Evolutionary conservation across 1,140 invertebrate genomes (phyloP).

Genomic region (Drosophila sechellia): DNA sequence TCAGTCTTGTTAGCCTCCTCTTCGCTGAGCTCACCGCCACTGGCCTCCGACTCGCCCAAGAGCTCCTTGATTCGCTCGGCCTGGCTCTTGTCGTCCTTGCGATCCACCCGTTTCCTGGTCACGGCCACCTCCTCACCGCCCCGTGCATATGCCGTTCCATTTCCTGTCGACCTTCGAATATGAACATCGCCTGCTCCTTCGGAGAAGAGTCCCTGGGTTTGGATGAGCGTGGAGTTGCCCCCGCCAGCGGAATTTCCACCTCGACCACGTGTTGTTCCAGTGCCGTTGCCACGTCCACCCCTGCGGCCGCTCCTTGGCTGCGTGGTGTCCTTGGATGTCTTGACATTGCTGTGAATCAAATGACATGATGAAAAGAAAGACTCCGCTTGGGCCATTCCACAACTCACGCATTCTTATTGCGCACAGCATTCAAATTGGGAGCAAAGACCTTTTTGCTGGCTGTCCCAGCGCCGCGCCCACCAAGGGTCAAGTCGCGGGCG

Average conservation of each 20-base stretch:
- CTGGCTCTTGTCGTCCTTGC: conserved; percentile 62
- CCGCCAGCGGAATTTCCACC: conserved; percentile 45
- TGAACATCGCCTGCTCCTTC: conserved; percentile 75
- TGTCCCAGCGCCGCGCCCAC: conserved; percentile 67
- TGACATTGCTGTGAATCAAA: conserved; percentile 59
- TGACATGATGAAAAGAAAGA: no score
- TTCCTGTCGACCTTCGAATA: conserved; percentile 49
- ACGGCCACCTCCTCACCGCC: conserved; percentile 57
- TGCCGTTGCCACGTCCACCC: conserved; percentile 51
- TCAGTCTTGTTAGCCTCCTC: conserved; percentile 79
- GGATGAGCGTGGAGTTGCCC: conserved; percentile 68
- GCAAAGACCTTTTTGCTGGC: conserved; percentile 71
- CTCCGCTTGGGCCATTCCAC: neutral
- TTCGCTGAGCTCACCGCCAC: conserved; percentile 58
- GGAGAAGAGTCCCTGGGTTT: conserved; percentile 78
- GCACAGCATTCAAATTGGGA: conserved; percentile 79
- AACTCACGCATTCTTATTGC: conserved; percentile 82
- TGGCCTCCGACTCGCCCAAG: conserved; percentile 58
- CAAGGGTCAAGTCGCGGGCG: conserved; percentile 86
- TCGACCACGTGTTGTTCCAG: conserved; percentile 53
- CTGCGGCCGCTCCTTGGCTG: conserved; percentile 54
- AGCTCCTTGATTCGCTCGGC: conserved; percentile 43
- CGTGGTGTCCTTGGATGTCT: conserved; percentile 80
- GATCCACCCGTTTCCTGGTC: conserved; percentile 57
- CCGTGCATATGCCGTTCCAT: conserved; percentile 47